phyloP scores from a whole-genome alignment of 2,797 vertebrate genomes.

The Myioborus miniatus region DNA sequence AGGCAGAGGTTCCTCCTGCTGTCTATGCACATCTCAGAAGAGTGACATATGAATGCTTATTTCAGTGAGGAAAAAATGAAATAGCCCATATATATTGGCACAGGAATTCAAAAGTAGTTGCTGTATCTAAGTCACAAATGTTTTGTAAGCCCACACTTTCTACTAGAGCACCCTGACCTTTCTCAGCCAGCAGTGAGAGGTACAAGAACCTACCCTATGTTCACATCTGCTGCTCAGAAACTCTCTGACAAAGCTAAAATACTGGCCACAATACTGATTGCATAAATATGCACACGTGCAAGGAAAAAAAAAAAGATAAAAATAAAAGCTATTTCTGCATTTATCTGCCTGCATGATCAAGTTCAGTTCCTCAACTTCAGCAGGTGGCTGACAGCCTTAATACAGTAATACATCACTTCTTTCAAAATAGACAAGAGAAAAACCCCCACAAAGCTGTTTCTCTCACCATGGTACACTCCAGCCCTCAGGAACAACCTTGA shows the following conservation, averaged over 20 bases:
- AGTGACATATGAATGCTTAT: background rate
- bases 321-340: background rate
- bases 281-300: background rate
- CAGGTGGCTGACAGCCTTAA: background rate
- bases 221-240: background rate
- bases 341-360: background rate
- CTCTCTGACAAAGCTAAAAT: background rate
- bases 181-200: background rate
- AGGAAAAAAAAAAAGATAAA: background rate
- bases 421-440: background rate
- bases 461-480: background rate
- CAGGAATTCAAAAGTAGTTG: background rate
- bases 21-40: background rate
- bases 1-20: background rate
- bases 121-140: background rate
- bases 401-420: background rate
- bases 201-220: background rate
- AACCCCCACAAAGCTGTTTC: background rate
- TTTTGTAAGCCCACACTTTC: background rate
- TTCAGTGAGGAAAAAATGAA: background rate
- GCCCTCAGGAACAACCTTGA: background rate
- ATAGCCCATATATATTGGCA: background rate
- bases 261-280: background rate
- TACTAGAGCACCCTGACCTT: background rate
- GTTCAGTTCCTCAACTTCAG: background rate